A percentile compares a stretch with the other conserved stretches of the same genome.
phyloP scores from a whole-genome alignment of 2,888 invertebrate genomes.

The Argyresthia albistria region DNA sequence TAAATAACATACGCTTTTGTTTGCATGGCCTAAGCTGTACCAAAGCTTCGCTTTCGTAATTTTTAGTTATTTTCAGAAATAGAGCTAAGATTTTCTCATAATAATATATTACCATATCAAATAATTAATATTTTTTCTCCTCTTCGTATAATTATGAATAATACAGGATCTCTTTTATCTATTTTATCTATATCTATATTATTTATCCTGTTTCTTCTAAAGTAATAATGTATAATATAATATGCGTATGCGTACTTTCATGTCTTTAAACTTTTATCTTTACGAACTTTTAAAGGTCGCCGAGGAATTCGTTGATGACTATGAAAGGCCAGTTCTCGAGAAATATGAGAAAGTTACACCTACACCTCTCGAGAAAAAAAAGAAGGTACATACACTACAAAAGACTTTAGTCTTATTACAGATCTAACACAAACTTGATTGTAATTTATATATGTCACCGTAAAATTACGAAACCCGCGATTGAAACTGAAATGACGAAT shows the following conservation, averaged over 20 bases:
- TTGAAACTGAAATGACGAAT: too few relatives aligned
- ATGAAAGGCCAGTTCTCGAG: conserved; percentile 82
- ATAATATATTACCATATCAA: background rate
- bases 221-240: too few relatives aligned
- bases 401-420: background rate
- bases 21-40: conserved; percentile 29
- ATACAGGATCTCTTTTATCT: too few relatives aligned
- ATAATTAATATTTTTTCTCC: too few relatives aligned
- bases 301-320: conserved; percentile 75
- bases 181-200: too few relatives aligned
- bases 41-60: conserved; percentile 31
- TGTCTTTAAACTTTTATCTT: too few relatives aligned
- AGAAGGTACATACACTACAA: conserved; percentile 47
- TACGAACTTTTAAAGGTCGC: conserved; percentile 42
- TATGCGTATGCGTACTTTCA: too few relatives aligned
- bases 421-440: too few relatives aligned
- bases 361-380: conserved; percentile 63
- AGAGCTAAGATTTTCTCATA: background rate
- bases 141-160: too few relatives aligned
- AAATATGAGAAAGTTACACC: conserved; percentile 76
- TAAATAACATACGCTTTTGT: conserved; percentile 15
- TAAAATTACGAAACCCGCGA: too few relatives aligned
- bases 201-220: too few relatives aligned
- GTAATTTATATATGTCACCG: too few relatives aligned
- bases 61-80: conserved; percentile 12